Evolutionary conservation across 2,113 vertebrate genomes (phyloP), one percentile per base, ranked within the genome.

Genomic region (Collichthys lucidus): DNA sequence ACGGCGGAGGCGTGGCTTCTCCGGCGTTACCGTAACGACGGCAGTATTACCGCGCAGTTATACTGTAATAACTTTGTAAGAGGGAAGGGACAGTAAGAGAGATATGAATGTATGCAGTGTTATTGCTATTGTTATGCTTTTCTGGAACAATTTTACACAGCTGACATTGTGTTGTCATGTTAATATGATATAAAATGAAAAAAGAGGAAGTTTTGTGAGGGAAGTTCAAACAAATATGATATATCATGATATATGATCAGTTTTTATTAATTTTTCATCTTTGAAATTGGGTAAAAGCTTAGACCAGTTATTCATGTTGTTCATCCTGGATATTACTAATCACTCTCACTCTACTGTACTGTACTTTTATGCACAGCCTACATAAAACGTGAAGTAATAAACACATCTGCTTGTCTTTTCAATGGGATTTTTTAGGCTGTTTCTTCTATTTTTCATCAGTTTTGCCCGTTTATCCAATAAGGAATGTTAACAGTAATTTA

Each of bases 1-100:
- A 74, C 79, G 2, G 92, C 31, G 88, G 90, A 83, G 95, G 95
- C 84, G 95, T 77, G 92, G 80, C 86, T 40, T 90, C 70, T 2
- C 1, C 44, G 0, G 8, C 8, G 0, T 47, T 89, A 92, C 93
- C 94, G 94, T 95, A 95, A 93, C 63, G 19, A 52, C 9, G 3
- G 14, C 0, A 20, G 12, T 60, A 75, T 0, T 11, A 12, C 0
- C 76, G 74, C 73, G 14, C 8, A 10, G 10, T 10, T 31, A 65
- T 26, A 24, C 5, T 65, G 50, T 19, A 22, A 66, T 50, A 22
- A 16, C 50, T 2, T 1, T 15, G 29, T 24, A 20, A 70, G 5
- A 16, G 20, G 12, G 29, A 26, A 26, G 6, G 20, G 1, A 2
- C 22, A 11, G 5, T 15, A 3, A 5, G 31, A 62, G 31, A n/a